Evolutionary conservation across 1,140 invertebrate genomes (phyloP).

Genomic region (Oscheius sp.): DNA sequence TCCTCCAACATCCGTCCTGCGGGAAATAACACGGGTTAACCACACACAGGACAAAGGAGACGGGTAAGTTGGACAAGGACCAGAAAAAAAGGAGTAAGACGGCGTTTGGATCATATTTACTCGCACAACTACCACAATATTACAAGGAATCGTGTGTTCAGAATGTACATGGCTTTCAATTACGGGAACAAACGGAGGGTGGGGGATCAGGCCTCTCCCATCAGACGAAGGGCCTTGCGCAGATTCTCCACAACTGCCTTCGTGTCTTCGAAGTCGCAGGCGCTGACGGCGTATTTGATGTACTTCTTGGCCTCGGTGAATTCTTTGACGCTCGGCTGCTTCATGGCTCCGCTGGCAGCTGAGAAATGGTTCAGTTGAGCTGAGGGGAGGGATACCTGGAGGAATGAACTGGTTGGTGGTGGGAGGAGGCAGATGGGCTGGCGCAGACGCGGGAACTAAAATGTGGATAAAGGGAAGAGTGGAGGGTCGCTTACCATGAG

Average conservation of each 20-base stretch:
- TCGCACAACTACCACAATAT: not conserved
- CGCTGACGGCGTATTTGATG: constrained; percentile 49
- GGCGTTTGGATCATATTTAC: not conserved
- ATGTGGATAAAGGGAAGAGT: not conserved
- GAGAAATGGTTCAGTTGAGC: not conserved
- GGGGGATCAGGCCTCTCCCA: not conserved
- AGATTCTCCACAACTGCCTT: constrained; percentile 53
- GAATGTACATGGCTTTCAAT: not conserved
- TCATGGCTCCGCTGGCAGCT: not conserved
- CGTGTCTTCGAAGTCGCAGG: constrained; percentile 54
- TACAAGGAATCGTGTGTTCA: not conserved
- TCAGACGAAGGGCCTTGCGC: constrained; percentile 40
- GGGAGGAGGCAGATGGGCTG: not conserved
- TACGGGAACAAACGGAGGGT: not conserved
- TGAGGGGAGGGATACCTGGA: not conserved
- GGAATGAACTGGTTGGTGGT: not conserved
- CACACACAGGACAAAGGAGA: not conserved
- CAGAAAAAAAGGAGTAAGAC: not conserved
- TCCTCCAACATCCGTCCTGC: not conserved
- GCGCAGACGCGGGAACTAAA: not conserved
- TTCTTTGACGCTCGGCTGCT: constrained; percentile 33
- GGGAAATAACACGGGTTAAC: not conserved
- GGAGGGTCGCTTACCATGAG: too few species aligned
- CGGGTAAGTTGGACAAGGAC: not conserved
- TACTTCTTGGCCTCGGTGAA: constrained; percentile 51